Conservation (phyloP, 2,888 invertebrate species). For the Gymnocheta viridis region DNA sequence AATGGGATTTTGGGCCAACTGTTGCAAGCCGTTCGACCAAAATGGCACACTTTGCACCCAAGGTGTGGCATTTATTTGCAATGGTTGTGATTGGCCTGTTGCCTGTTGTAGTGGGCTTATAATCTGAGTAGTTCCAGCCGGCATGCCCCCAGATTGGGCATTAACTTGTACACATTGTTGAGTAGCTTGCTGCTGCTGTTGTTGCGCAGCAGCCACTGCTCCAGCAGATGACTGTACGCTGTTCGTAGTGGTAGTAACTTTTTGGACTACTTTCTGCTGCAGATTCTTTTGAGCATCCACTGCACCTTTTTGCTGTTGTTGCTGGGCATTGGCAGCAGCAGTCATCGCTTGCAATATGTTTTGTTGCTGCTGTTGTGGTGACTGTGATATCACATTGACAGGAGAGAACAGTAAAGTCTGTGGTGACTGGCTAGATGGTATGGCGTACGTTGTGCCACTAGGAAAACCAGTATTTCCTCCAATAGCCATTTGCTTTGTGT, state of each 20-base stretch:
- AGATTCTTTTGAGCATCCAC: conserved; percentile 78
- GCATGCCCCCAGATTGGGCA: conserved; percentile 85
- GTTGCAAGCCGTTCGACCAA: conserved; percentile 88
- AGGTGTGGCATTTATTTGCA: conserved; percentile 88
- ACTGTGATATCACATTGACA: conserved; percentile 80
- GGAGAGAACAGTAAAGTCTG: conserved; percentile 89
- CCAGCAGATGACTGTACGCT: conserved; percentile 78
- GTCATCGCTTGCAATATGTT: conserved; percentile 80
- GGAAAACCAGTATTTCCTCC: conserved; percentile 79
- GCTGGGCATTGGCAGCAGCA: conserved; percentile 74
- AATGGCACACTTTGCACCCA: conserved; percentile 90
- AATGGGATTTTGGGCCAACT: conserved; percentile 90
- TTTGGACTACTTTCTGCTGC: conserved; percentile 84
- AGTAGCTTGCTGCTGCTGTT: conserved; percentile 82
- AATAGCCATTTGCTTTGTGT: conserved; percentile 86
- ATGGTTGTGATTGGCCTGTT: conserved; percentile 84
- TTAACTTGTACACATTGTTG: conserved; percentile 88
- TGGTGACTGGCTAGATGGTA: conserved; percentile 89
- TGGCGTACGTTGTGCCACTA: conserved; percentile 88
- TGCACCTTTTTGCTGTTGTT: conserved; percentile 72
- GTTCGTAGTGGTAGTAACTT: conserved; percentile 82
- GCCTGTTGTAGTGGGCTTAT: conserved; percentile 88
- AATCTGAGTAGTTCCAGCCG: conserved; percentile 87
- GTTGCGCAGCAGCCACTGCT: conserved; percentile 80
- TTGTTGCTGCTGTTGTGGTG: conserved; percentile 82